Evolutionary conservation across 2,888 invertebrate genomes (phyloP).

Genomic region (Lacanobia wlatinum): DNA sequence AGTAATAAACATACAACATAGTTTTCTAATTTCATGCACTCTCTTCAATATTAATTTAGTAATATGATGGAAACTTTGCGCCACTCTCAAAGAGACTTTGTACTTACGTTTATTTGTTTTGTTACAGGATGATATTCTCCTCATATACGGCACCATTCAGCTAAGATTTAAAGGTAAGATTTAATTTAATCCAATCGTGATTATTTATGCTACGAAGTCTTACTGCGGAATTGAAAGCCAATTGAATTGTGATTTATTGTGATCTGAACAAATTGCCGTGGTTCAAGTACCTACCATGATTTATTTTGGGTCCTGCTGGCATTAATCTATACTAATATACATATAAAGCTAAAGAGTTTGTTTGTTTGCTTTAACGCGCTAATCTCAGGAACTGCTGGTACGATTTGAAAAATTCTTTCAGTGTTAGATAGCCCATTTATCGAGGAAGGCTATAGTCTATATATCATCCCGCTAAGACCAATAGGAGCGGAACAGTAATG

Average conservation of each 20-base stretch:
- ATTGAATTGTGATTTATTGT: constrained; percentile 50
- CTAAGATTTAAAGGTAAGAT: constrained; percentile 84
- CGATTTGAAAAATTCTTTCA: no score
- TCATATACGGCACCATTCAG: constrained; percentile 88
- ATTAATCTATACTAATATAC: no score
- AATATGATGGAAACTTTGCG: constrained; percentile 24
- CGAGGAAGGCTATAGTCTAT: no score
- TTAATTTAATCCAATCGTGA: constrained; percentile 10
- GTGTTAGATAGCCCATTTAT: no score
- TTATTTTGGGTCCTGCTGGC: constrained; percentile 26
- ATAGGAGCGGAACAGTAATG: no score
- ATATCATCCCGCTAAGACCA: no score
- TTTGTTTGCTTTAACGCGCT: no score
- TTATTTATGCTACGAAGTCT: constrained; percentile 22
- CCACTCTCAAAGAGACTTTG: constrained; percentile 6
- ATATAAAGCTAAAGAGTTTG: no score
- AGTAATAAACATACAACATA: constrained; percentile 49
- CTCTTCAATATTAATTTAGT: constrained; percentile 50
- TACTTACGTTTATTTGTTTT: constrained; percentile 69
- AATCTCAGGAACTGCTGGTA: no score
- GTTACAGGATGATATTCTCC: constrained; percentile 89
- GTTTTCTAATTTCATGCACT: constrained; percentile 51
- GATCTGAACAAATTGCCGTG: constrained; percentile 36
- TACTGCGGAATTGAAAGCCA: constrained; percentile 23
- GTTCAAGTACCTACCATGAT: constrained; percentile 43